Evolutionary conservation across 2,113 vertebrate species (phyloP), one percentile per base, ranked within the genome.

Genomic region (Himantopus leucocephalus): DNA sequence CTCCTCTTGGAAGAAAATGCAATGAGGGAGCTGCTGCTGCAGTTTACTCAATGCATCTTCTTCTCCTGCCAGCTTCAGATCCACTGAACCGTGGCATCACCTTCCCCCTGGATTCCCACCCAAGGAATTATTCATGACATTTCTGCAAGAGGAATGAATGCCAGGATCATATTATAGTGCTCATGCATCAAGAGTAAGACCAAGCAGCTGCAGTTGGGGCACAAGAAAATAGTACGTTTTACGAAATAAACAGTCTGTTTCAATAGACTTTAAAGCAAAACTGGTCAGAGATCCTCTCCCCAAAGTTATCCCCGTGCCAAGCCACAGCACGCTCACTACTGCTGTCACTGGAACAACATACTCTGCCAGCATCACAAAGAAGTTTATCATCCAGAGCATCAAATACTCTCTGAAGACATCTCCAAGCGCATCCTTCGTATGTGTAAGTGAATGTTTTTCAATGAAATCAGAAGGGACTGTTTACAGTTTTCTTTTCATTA

Each of bases 201-300:
- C 0, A 8, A 91, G 52, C 39, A 92, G 73, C 22, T 89, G 59
- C 22, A 66, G 22, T 24, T 62, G 34, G 32, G 41, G 32, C 24
- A 84, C 19, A 58, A 60, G 48, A 50, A 34, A 52, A 72, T 0
- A 0, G 30, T 41, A 62, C 0, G 1, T 67, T 63, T 77, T 75
- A 41, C 2, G 5, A 70, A 86, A 88, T 50, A 58, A 62, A 53
- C 14, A 68, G 43, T 22, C 41, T 81, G 60, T n/a, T 82, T 72
- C 43, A 64, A 20, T 1, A 58, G 56, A n/a, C 37, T 75, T 74
- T 56, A 92, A 87, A 68, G 5, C 23, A 88, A 63, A 87, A 59
- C 23, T 50, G 29, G n/a, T 32, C 32, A 34, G 45, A 2, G 3
- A 30, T 30, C 22, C n/a, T 37, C 72, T 85, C 56, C 50, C 43